A percentile compares a stretch with the other conserved stretches of the same genome.
Evolutionary conservation across 2,888 invertebrate genomes (phyloP).

Genomic region (Lycia hirtaria): DNA sequence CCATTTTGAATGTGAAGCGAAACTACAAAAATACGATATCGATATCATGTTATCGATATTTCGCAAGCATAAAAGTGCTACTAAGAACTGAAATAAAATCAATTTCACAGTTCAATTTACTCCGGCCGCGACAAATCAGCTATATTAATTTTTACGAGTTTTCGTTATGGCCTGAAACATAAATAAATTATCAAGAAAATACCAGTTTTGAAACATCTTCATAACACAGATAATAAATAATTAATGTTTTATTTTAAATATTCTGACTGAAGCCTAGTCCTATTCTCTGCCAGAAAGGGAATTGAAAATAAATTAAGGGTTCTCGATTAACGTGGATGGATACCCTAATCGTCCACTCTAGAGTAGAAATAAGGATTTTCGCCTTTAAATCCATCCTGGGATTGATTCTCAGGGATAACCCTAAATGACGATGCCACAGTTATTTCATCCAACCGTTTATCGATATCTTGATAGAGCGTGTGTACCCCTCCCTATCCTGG

Average conservation of each 20-base stretch:
- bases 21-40: background rate
- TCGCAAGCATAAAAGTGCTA: background rate
- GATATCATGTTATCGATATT: background rate
- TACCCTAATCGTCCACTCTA: too few species aligned
- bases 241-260: too few species aligned
- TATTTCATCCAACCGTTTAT: background rate
- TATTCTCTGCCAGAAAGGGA: background rate
- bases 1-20: background rate
- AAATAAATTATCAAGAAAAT: background rate
- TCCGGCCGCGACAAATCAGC: slow-evolving; percentile 2
- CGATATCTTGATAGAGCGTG: background rate
- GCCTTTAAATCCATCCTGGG: too few species aligned
- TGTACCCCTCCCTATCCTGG: slow-evolving; percentile 22
- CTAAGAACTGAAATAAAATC: background rate
- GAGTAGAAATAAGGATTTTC: too few species aligned
- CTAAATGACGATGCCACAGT: too few species aligned
- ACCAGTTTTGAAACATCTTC: background rate
- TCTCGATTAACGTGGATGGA: too few species aligned
- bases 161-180: background rate
- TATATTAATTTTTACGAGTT: background rate
- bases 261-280: too few species aligned
- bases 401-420: too few species aligned
- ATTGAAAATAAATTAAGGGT: background rate
- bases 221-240: background rate
- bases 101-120: slow-evolving; percentile 3